Percentiles rank a stretch among this genome's conserved stretches.
phyloP scores from a whole-genome alignment of 2,797 vertebrate genomes.

The Morus bassanus region DNA sequence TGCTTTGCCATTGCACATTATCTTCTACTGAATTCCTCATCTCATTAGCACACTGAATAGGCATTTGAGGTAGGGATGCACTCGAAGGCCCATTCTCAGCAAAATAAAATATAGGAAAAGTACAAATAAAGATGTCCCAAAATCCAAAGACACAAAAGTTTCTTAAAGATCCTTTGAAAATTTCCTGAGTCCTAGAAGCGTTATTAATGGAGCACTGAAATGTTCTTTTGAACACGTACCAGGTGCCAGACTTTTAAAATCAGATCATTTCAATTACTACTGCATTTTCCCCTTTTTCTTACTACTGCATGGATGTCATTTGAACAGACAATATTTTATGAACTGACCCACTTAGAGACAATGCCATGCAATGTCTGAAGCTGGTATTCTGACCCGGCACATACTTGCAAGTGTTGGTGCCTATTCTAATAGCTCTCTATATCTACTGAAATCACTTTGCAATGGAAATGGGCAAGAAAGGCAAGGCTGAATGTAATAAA shows the following conservation, averaged over 20 bases:
- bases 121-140: background rate
- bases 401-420: background rate
- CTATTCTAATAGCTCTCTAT: background rate
- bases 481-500: background rate
- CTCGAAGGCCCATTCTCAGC: background rate
- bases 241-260: background rate
- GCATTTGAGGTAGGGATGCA: background rate
- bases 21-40: background rate
- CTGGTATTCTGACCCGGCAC: background rate
- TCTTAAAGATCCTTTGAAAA: background rate
- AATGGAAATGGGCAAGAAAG: background rate
- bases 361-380: background rate
- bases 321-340: conserved; percentile 18
- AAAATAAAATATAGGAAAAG: background rate
- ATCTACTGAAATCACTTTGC: background rate
- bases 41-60: background rate
- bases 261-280: background rate
- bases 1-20: background rate
- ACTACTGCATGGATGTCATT: background rate
- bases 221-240: background rate
- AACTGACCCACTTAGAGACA: conserved; percentile 49
- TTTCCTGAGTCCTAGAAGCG: background rate
- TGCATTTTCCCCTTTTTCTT: background rate
- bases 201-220: background rate
- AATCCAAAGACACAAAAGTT: background rate